phyloP scores from a whole-genome alignment of 2,113 vertebrate genomes.

The Chionomys nivalis region DNA sequence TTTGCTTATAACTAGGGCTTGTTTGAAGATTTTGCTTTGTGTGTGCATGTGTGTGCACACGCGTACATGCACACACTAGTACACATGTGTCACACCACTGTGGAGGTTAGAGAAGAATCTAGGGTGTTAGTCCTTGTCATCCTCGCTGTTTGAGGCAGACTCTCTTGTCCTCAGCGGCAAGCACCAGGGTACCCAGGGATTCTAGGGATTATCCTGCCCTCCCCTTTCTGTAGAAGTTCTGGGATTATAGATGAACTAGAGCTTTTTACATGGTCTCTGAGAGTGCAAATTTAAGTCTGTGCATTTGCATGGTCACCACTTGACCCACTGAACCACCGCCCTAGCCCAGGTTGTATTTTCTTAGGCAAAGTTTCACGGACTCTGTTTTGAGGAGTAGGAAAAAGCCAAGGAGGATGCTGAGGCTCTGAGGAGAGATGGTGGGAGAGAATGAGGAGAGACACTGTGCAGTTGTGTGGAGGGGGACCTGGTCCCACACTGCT shows the following conservation, averaged over 20 bases:
- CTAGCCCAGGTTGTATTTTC: not conserved
- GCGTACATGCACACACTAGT: accelerated
- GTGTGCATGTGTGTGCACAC: not conserved
- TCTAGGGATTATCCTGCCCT: not conserved
- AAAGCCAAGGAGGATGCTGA: not conserved
- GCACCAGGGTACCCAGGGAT: not conserved
- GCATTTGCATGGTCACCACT: no score
- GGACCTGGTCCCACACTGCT: no score
- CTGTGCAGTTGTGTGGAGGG: no score
- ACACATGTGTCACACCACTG: not conserved
- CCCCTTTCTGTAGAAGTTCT: not conserved
- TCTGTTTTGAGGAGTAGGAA: not conserved
- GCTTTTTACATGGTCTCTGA: not conserved
- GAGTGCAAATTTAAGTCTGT: not conserved
- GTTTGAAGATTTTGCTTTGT: not conserved
- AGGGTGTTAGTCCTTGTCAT: not conserved
- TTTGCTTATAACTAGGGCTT: not conserved
- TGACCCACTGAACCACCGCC: not conserved
- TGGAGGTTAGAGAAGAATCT: not conserved
- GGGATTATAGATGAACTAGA: not conserved
- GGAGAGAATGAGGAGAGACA: not conserved
- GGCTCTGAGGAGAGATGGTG: not conserved
- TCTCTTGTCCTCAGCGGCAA: not conserved
- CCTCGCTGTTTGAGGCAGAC: not conserved
- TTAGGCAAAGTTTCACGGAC: not conserved